Conservation (phyloP, 2,888 invertebrate genomes). For the Punctoribates punctum region DNA sequence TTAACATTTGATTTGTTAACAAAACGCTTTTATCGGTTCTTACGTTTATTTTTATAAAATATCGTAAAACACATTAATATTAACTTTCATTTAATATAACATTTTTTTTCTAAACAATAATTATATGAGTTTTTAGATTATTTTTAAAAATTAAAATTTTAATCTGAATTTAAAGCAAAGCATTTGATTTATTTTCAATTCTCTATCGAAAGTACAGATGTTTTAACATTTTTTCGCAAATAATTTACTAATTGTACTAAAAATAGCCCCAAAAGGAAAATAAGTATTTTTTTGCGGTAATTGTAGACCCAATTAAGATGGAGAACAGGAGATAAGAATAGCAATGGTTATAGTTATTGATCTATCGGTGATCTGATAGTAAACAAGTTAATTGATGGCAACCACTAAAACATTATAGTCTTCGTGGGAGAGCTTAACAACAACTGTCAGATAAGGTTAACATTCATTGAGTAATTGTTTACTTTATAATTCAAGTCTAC, state of each 20-base stretch:
- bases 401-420: background rate
- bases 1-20: too few relatives aligned
- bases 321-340: constrained; percentile 9
- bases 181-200: background rate
- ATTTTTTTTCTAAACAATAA: too few relatives aligned
- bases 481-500: background rate
- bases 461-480: constrained; percentile 23
- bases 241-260: background rate
- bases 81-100: too few relatives aligned
- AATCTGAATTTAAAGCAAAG: too few relatives aligned
- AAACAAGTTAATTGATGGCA: constrained; percentile 28
- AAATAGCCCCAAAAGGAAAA: background rate
- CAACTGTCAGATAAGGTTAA: constrained; percentile 8
- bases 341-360: background rate
- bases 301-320: constrained; percentile 20
- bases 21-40: too few relatives aligned
- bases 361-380: background rate
- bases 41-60: too few relatives aligned
- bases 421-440: constrained; percentile 19
- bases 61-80: too few relatives aligned
- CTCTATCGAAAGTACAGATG: background rate
- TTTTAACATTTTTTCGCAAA: background rate
- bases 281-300: background rate
- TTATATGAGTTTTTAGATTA: too few relatives aligned
- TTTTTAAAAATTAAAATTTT: too few relatives aligned